phyloP scores from a whole-genome alignment of 2,888 invertebrate genomes.

The Trichacis sp. region DNA sequence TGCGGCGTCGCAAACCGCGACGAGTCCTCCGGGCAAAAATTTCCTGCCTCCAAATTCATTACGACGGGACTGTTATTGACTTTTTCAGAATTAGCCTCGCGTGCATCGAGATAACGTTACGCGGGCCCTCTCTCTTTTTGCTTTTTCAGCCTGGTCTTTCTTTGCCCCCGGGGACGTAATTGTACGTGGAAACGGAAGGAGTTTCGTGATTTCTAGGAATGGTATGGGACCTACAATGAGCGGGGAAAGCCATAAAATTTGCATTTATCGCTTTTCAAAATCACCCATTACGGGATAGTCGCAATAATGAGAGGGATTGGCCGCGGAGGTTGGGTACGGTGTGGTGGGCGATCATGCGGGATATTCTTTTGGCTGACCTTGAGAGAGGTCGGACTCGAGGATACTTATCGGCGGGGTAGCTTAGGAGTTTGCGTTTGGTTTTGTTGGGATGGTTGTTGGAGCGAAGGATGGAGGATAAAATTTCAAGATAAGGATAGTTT shows the following conservation, averaged over 20 bases:
- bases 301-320: constrained; percentile 3
- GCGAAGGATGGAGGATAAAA: too few relatives aligned
- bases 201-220: constrained; percentile 31
- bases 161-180: constrained; percentile 25
- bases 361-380: background rate
- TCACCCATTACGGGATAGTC: background rate
- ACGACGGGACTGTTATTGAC: constrained; percentile 23
- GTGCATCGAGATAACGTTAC: constrained; percentile 38
- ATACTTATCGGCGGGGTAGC: too few relatives aligned
- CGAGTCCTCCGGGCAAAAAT: constrained; percentile 18
- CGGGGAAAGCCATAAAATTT: background rate
- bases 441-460: too few relatives aligned
- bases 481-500: too few relatives aligned
- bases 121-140: constrained; percentile 6
- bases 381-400: background rate
- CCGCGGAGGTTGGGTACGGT: background rate
- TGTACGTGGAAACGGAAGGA: constrained; percentile 28
- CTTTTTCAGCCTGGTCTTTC: constrained; percentile 13
- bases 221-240: background rate
- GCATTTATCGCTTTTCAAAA: constrained; percentile 4
- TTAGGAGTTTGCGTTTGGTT: too few relatives aligned
- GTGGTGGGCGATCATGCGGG: background rate
- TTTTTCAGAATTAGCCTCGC: constrained; percentile 30
- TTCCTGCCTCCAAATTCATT: constrained; percentile 36
- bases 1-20: constrained; percentile 31